Evolutionary conservation across 1,140 invertebrate species (phyloP).

Genomic region (Cecropterus lyciades): DNA sequence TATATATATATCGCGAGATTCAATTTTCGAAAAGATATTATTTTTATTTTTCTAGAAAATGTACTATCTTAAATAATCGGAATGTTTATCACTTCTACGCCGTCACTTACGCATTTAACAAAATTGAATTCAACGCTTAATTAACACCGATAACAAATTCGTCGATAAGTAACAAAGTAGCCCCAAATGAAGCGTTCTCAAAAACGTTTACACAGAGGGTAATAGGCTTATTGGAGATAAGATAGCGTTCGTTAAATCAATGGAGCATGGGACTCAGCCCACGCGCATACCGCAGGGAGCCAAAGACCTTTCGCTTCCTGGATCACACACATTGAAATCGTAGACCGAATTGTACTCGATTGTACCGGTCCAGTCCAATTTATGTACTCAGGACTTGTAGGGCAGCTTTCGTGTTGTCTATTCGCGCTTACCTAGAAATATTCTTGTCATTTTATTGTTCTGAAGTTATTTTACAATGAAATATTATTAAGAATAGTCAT

Average conservation of each 20-base stretch:
- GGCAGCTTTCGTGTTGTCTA: constrained; percentile 25
- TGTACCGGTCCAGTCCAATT: constrained; percentile 34
- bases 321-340: constrained; percentile 64
- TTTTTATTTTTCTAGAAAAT: too few relatives aligned
- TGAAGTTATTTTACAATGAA: neutral
- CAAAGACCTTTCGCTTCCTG: constrained; percentile 80
- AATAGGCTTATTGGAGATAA: constrained; percentile 76
- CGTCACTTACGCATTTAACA: too few relatives aligned
- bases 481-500: too few relatives aligned
- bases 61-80: too few relatives aligned
- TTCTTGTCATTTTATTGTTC: neutral
- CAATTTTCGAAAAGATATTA: too few relatives aligned
- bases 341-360: constrained; percentile 37
- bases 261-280: constrained; percentile 71
- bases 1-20: too few relatives aligned
- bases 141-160: too few relatives aligned
- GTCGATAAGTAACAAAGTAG: constrained; percentile 10
- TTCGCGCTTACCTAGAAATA: constrained; percentile 20
- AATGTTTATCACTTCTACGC: too few relatives aligned
- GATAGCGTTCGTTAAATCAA: constrained; percentile 78
- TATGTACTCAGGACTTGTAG: constrained; percentile 27
- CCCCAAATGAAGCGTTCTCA: constrained; percentile 36
- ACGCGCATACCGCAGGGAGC: constrained; percentile 76
- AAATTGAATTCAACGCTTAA: too few relatives aligned
- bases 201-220: constrained; percentile 53